Percentiles rank a stretch among this genome's conserved stretches.
Conservation (phyloP, 2,797 vertebrate species). For the Melanogrammus aeglefinus region DNA sequence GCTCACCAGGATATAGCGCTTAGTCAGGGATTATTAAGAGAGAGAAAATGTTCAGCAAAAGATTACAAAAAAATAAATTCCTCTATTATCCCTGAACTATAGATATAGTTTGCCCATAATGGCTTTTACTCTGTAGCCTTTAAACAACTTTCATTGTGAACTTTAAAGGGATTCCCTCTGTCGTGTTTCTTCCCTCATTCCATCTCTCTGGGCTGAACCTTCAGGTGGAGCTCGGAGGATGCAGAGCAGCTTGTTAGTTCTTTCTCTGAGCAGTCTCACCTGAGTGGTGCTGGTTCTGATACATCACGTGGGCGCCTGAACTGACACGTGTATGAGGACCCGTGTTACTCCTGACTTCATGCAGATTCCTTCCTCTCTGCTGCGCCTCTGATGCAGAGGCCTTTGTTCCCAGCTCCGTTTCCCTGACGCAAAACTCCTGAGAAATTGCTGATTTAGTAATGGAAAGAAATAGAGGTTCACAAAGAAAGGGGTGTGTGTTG, state of each 20-base stretch:
- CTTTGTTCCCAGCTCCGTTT: neutral
- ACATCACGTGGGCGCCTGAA: neutral
- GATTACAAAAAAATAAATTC: conserved; percentile 8
- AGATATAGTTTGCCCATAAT: neutral
- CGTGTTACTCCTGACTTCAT: neutral
- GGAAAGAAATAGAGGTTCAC: neutral
- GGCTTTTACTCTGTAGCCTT: neutral
- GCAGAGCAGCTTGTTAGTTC: neutral
- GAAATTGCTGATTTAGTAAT: neutral
- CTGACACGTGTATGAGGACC: neutral
- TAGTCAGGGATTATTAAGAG: neutral
- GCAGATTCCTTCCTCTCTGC: neutral
- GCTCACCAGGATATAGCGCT: neutral
- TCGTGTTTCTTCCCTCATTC: neutral
- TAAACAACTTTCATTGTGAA: neutral
- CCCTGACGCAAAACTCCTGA: neutral
- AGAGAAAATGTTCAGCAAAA: neutral
- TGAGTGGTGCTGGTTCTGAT: neutral
- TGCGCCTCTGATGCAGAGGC: neutral
- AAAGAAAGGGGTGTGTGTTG: neutral
- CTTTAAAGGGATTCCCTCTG: neutral
- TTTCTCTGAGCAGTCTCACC: neutral
- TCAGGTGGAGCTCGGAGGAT: neutral
- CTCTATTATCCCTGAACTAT: conserved; percentile 6
- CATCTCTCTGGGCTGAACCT: neutral